A percentile compares a stretch with the other conserved stretches of the same genome.
Conservation (phyloP, 2,113 vertebrate genomes). For the Corythornis cristatus region DNA sequence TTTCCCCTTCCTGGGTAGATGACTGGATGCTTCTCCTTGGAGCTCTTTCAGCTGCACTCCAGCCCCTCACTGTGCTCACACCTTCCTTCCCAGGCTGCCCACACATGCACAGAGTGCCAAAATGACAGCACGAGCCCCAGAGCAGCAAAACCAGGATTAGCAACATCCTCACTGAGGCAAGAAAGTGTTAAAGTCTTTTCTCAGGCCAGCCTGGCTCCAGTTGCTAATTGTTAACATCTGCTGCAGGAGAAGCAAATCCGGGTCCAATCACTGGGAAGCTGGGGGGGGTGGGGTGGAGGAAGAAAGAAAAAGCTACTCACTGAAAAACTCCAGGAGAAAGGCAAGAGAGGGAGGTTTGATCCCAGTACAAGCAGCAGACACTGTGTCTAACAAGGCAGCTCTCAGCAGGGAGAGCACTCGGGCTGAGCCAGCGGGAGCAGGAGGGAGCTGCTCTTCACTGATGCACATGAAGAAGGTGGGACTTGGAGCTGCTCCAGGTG, state of each 20-base stretch:
- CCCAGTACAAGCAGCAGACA: not conserved
- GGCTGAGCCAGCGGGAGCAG: not conserved
- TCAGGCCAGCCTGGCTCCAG: constrained; percentile 37
- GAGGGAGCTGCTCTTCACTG: constrained; percentile 32
- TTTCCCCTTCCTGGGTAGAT: not conserved
- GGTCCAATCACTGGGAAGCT: not conserved
- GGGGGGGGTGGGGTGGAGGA: not conserved
- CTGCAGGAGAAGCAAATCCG: constrained; percentile 50
- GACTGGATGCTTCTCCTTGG: not conserved
- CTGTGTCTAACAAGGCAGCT: not conserved
- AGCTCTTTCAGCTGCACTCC: not conserved
- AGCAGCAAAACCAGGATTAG: constrained; percentile 49
- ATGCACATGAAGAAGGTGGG: constrained; percentile 42
- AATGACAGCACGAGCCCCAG: not conserved
- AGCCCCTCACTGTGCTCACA: not conserved
- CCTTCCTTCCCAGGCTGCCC: not conserved
- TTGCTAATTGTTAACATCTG: constrained; percentile 72
- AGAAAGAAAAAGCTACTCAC: not conserved
- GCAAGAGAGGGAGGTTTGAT: not conserved
- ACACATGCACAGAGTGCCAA: not conserved
- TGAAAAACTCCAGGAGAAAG: constrained; percentile 21
- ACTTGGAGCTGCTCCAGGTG: constrained; percentile 54
- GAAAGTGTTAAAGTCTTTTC: constrained; percentile 65
- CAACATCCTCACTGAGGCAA: constrained; percentile 45
- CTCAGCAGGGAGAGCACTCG: not conserved